Conservation (phyloP, 2,888 invertebrate genomes). For the Merodon equestris region DNA sequence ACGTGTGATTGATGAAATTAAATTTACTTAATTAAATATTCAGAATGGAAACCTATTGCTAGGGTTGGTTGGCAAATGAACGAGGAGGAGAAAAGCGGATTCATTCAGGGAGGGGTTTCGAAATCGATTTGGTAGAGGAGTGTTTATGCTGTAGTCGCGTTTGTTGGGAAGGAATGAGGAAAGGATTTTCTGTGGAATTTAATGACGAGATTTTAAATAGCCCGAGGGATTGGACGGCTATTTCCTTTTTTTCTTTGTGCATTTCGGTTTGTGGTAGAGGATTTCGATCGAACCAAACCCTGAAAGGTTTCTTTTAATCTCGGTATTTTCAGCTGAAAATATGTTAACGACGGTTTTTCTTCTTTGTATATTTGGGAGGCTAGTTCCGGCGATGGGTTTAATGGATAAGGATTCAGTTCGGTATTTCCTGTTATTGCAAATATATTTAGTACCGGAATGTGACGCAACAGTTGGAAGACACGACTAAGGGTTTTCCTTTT, state of each 20-base stretch:
- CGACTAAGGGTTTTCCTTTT: too few species aligned
- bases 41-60: background rate
- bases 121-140: conserved; percentile 45
- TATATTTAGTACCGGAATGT: too few species aligned
- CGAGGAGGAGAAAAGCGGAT: background rate
- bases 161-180: background rate
- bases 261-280: background rate
- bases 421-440: too few species aligned
- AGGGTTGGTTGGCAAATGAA: background rate
- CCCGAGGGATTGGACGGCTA: background rate
- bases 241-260: background rate
- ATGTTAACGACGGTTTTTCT: too few species aligned
- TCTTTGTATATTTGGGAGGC: too few species aligned
- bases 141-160: too few species aligned
- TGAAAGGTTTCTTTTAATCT: conserved; percentile 17
- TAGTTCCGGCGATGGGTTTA: too few species aligned
- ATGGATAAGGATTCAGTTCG: too few species aligned
- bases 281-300: conserved; percentile 47
- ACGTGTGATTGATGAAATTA: conserved; percentile 61
- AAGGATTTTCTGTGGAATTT: conserved; percentile 28
- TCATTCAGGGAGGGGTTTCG: background rate
- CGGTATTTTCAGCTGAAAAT: too few species aligned
- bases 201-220: conserved; percentile 37
- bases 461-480: too few species aligned
- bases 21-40: conserved; percentile 63